Evolutionary conservation across 2,888 invertebrate genomes (phyloP).

Genomic region (Thalpophila matura): DNA sequence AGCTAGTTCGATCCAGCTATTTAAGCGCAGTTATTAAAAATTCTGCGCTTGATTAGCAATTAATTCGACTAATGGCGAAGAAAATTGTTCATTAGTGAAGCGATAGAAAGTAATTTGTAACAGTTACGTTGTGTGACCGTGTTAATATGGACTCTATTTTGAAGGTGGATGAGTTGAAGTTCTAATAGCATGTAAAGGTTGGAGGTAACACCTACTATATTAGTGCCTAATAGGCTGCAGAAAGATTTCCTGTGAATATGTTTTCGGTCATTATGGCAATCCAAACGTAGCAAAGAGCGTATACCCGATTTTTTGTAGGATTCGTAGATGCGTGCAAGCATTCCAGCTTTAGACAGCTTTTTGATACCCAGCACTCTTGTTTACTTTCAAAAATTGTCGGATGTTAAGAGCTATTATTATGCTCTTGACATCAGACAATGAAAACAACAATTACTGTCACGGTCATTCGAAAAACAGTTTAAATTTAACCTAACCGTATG

Average conservation of each 20-base stretch:
- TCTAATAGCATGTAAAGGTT: background rate
- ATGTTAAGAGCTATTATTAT: too few relatives aligned
- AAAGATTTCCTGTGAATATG: background rate
- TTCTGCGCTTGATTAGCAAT: conserved; percentile 46
- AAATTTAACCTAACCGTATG: too few relatives aligned
- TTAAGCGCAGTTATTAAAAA: conserved; percentile 12
- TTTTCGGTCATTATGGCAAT: too few relatives aligned
- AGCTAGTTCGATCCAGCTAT: background rate
- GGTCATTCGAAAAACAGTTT: too few relatives aligned
- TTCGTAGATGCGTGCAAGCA: background rate
- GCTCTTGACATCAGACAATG: too few relatives aligned
- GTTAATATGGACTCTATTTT: conserved; percentile 26
- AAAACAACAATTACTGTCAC: too few relatives aligned
- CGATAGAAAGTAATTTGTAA: conserved; percentile 48
- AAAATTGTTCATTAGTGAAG: conserved; percentile 51
- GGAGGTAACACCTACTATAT: background rate
- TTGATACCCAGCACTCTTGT: too few relatives aligned
- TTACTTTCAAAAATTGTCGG: too few relatives aligned
- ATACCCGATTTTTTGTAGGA: background rate
- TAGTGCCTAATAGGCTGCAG: background rate
- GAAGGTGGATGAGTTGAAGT: background rate
- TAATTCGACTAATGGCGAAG: conserved; percentile 40
- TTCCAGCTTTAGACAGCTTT: too few relatives aligned
- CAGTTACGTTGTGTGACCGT: conserved; percentile 12
- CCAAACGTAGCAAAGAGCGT: background rate